phyloP scores from a whole-genome alignment of 2,113 vertebrate species.

The Spea multiplicata region DNA sequence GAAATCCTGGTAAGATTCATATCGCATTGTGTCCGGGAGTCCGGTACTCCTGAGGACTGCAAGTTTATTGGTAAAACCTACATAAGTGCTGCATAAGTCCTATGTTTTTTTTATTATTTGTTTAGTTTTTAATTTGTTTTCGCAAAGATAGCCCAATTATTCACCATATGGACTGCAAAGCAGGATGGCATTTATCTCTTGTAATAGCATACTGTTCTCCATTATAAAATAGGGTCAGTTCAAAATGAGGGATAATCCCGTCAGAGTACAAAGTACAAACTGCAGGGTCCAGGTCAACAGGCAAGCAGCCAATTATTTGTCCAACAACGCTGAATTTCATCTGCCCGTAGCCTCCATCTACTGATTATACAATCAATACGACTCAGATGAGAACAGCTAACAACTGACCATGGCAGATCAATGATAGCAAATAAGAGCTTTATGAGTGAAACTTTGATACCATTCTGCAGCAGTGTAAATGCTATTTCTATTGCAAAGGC shows the following conservation, averaged over 20 bases:
- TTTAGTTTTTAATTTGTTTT: neutral
- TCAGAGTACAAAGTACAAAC: conserved; percentile 72
- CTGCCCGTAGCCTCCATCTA: conserved; percentile 87
- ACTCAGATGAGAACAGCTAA: conserved; percentile 96
- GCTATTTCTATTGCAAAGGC: conserved; percentile 84
- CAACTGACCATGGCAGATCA: conserved; percentile 98
- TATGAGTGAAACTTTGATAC: conserved; percentile 95
- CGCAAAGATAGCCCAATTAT: conserved; percentile 59
- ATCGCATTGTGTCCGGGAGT: neutral
- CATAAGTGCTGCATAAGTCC: neutral
- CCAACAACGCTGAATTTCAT: conserved; percentile 96
- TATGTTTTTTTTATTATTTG: neutral
- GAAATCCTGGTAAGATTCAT: neutral
- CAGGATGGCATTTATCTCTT: conserved; percentile 80
- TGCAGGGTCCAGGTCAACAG: conserved; percentile 88
- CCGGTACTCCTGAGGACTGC: neutral
- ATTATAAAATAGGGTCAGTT: conserved; percentile 69
- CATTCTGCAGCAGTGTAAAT: conserved; percentile 88
- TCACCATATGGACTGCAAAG: conserved; percentile 60
- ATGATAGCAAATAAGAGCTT: conserved; percentile 98
- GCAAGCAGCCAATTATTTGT: conserved; percentile 95
- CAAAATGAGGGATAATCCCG: conserved; percentile 67
- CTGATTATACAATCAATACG: conserved; percentile 99
- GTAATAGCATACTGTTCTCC: conserved; percentile 71
- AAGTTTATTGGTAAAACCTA: neutral